Evolutionary conservation across 2,113 vertebrate genomes (phyloP).

Genomic region (Zonotrichia leucophrys): DNA sequence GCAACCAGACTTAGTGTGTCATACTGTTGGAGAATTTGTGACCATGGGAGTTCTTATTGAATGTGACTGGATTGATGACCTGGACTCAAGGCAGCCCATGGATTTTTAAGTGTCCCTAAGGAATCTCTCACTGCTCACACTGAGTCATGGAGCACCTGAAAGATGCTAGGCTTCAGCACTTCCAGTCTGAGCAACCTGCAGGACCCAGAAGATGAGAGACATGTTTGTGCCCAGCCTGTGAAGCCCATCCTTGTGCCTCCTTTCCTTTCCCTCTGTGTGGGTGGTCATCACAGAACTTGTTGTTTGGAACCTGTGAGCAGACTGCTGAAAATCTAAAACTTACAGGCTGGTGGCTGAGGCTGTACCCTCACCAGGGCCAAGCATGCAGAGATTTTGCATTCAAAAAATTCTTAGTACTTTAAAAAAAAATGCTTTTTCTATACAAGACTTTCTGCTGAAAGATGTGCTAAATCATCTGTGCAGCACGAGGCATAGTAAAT

Average conservation of each 20-base stretch:
- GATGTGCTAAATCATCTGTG: background rate
- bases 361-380: background rate
- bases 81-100: background rate
- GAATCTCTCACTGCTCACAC: background rate
- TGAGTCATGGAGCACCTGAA: background rate
- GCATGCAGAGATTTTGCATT: background rate
- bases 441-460: background rate
- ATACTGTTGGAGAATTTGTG: background rate
- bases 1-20: background rate
- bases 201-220: background rate
- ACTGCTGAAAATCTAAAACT: background rate
- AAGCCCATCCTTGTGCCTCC: no score
- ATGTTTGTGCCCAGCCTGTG: accelerated
- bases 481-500: background rate
- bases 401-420: background rate
- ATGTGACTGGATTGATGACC: background rate
- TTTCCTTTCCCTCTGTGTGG: accelerated
- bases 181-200: background rate
- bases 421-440: background rate
- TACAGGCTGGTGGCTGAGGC: background rate
- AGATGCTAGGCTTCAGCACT: background rate
- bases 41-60: no score
- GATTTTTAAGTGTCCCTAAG: background rate
- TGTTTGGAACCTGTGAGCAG: background rate
- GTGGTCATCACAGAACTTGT: background rate